Evolutionary conservation across 2,888 invertebrate genomes (phyloP).

Genomic region (Drosophila setosimentum): DNA sequence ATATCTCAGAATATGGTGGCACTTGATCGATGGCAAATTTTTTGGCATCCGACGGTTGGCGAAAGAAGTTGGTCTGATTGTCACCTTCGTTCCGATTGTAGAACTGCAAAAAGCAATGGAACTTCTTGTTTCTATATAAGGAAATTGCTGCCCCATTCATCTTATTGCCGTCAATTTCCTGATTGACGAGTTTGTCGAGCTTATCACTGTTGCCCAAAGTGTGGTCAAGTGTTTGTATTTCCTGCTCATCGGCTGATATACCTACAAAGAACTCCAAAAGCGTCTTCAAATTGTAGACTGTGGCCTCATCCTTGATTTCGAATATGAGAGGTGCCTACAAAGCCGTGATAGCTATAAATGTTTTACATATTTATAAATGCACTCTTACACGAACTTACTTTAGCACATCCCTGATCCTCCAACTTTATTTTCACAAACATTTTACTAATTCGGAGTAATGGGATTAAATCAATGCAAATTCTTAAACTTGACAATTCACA

Average conservation of each 20-base stretch:
- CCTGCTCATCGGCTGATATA: conserved; percentile 29
- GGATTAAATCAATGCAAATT: background rate
- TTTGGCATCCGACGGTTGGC: conserved; percentile 5
- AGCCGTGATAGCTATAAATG: background rate
- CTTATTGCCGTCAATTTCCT: conserved; percentile 12
- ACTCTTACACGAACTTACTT: conserved; percentile 6
- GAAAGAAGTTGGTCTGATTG: conserved; percentile 35
- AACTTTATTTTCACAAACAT: conserved; percentile 57
- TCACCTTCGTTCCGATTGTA: conserved; percentile 40
- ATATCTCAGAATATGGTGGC: conserved; percentile 30
- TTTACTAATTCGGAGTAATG: background rate
- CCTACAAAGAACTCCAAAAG: conserved; percentile 22
- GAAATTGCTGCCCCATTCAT: conserved; percentile 50
- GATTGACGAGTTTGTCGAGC: conserved; percentile 14
- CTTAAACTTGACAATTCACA: background rate
- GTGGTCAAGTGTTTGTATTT: conserved; percentile 31
- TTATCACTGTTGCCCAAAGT: conserved; percentile 16
- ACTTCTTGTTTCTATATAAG: conserved; percentile 26
- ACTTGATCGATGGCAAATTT: conserved; percentile 39
- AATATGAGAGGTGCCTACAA: conserved; percentile 29
- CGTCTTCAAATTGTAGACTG: conserved; percentile 28
- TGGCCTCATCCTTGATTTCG: conserved; percentile 26
- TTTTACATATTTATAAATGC: background rate
- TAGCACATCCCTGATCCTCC: conserved; percentile 17
- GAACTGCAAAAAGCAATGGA: conserved; percentile 49